Percentiles rank a stretch among this genome's conserved stretches.
phyloP scores from a whole-genome alignment of 2,888 invertebrate species.

The Agrotis puta region DNA sequence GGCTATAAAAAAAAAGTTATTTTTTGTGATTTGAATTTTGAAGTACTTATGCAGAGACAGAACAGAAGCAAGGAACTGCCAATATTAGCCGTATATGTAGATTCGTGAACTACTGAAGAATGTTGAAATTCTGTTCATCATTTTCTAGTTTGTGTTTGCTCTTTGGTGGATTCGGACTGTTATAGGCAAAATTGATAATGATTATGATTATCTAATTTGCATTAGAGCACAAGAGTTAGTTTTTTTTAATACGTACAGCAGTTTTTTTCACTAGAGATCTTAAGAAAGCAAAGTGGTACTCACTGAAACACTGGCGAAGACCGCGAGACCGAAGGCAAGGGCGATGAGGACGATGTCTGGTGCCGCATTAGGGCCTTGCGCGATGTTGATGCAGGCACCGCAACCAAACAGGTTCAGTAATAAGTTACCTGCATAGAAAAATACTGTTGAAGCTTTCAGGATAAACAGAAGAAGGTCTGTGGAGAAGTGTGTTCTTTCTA shows the following conservation, averaged over 20 bases:
- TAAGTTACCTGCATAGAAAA: constrained; percentile 91
- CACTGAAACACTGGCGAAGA: constrained; percentile 95
- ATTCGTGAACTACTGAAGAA: not conserved
- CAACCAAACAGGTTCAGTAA: constrained; percentile 97
- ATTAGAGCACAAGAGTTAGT: too few relatives aligned
- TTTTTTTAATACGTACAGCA: not conserved
- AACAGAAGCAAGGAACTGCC: not conserved
- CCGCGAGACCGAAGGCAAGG: constrained; percentile 96
- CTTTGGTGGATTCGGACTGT: too few relatives aligned
- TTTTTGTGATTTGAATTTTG: too few relatives aligned
- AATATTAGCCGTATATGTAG: not conserved
- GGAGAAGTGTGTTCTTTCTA: not conserved
- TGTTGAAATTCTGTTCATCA: not conserved
- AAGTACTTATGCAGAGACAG: too few relatives aligned
- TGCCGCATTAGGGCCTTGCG: constrained; percentile 83
- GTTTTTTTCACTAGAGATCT: not conserved
- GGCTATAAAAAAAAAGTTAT: too few relatives aligned
- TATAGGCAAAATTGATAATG: too few relatives aligned
- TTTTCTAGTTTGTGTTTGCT: not conserved
- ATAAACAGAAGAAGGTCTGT: too few relatives aligned
- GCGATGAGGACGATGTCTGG: constrained; percentile 93
- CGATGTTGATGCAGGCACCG: constrained; percentile 93
- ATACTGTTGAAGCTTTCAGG: not conserved
- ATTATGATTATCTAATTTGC: not conserved
- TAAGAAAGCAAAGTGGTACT: constrained; percentile 63